Evolutionary conservation across 2,888 invertebrate genomes (phyloP).

Genomic region (Volucella bombylans): DNA sequence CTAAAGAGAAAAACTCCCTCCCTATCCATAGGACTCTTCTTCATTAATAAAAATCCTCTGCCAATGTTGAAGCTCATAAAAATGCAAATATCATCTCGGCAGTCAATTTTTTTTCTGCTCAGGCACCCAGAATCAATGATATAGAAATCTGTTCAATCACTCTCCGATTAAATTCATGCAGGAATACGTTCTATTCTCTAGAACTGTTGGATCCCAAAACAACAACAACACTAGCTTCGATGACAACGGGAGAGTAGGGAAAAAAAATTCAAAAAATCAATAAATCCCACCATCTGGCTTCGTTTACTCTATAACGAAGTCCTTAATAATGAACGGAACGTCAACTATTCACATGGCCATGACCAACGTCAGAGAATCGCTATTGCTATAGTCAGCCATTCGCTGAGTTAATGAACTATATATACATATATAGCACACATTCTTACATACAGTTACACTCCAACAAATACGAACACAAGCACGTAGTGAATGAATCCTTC

Average conservation of each 20-base stretch:
- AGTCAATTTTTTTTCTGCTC: slow-evolving; percentile 4
- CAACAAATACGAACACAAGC: too few relatives aligned
- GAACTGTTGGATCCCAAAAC: background rate
- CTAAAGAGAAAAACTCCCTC: background rate
- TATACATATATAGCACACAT: background rate
- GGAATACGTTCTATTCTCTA: background rate
- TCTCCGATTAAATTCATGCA: slow-evolving; percentile 40
- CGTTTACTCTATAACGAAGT: slow-evolving; percentile 3
- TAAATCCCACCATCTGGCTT: slow-evolving; percentile 46
- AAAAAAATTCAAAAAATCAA: slow-evolving; percentile 32
- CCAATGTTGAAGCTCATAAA: slow-evolving; percentile 21
- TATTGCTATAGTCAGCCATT: background rate
- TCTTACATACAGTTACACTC: background rate
- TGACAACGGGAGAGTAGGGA: background rate
- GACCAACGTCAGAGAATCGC: slow-evolving; percentile 1
- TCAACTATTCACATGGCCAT: slow-evolving; percentile 23
- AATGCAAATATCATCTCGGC: slow-evolving; percentile 21
- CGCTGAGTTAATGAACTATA: slow-evolving; percentile 31
- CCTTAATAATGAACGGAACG: slow-evolving; percentile 22
- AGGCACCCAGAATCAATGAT: background rate
- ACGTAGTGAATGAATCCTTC: too few relatives aligned
- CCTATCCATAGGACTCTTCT: background rate
- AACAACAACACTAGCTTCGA: background rate
- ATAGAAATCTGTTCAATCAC: background rate
- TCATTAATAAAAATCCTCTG: background rate